A percentile compares a stretch with the other conserved stretches of the same genome.
These are phyloP conservation scores for Regulus satrapa DNA, from an alignment of 2,113 vertebrate species.

Conservation along the genomic window DNA sequence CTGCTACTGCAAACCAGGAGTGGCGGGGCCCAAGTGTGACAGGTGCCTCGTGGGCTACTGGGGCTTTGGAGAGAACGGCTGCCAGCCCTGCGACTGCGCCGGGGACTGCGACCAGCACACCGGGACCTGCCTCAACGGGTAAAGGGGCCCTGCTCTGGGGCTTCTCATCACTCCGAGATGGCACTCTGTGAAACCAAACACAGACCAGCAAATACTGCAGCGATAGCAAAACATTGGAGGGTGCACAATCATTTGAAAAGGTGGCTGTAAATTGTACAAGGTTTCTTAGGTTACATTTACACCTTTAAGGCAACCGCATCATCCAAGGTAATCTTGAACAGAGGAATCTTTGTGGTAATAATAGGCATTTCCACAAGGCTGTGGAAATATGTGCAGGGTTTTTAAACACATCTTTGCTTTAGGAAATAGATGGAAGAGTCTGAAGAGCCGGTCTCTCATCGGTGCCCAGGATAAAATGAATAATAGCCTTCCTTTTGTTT, in stretches of 20 bases:
- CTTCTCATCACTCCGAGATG: background rate
- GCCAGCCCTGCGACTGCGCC: constrained; percentile 78
- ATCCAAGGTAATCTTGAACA: background rate
- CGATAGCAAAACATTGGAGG: background rate
- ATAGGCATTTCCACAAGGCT: background rate
- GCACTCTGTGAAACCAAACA: background rate
- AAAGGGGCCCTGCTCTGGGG: background rate
- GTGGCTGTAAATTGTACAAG: background rate
- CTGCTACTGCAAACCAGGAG: constrained; percentile 84
- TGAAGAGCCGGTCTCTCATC: background rate
- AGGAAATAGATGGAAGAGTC: background rate
- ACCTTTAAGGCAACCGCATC: background rate
- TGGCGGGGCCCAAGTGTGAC: constrained; percentile 76
- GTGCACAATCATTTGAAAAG: background rate
- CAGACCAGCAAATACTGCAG: background rate
- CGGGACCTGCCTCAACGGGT: constrained; percentile 80
- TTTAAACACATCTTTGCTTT: background rate
- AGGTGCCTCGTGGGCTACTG: constrained; percentile 83
- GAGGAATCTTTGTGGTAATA: background rate
- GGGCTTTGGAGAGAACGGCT: constrained; percentile 82
- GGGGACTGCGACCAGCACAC: constrained; percentile 77
- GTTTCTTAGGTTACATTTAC: background rate
- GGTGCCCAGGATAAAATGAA: background rate
- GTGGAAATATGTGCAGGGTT: background rate
- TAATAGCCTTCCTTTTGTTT: background rate